Evolutionary conservation across 2,113 vertebrate species (phyloP).

Genomic region (Scopus umbretta): DNA sequence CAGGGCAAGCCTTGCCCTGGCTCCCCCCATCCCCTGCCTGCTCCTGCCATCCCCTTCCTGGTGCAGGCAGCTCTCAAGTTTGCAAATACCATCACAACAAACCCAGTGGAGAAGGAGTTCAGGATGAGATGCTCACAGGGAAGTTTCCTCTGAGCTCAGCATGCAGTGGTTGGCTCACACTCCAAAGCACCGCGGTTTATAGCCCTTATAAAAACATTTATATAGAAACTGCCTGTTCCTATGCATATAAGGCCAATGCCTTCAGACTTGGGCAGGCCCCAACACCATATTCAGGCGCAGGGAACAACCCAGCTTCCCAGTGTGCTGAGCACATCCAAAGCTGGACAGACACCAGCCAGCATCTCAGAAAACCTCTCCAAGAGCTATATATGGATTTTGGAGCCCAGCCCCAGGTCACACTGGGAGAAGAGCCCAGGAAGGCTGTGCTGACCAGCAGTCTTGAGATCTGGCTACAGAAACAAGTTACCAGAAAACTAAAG

Average conservation of each 20-base stretch:
- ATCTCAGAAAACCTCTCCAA: constrained; percentile 1
- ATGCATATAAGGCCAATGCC: constrained; percentile 57
- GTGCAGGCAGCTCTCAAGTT: neutral
- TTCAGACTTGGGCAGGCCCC: constrained; percentile 32
- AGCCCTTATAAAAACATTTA: constrained; percentile 60
- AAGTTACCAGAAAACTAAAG: neutral
- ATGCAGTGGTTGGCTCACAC: neutral
- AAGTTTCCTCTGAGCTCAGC: neutral
- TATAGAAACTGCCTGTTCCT: constrained; percentile 35
- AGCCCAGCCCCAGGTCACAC: neutral
- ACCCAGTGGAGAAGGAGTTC: accelerated
- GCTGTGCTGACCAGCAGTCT: neutral
- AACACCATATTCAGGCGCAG: neutral
- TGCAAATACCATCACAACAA: neutral
- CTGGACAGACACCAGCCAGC: constrained; percentile 25
- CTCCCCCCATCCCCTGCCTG: neutral
- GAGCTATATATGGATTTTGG: constrained; percentile 47
- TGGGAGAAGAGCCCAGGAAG: neutral
- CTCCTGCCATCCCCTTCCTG: neutral
- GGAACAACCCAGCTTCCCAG: neutral
- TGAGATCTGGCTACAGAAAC: neutral
- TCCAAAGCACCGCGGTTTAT: neutral
- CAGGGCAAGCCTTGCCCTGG: neutral
- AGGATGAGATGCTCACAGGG: neutral
- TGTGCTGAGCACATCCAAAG: neutral